These are phyloP conservation scores for Xestia xanthographa DNA, from an alignment of 2,888 invertebrate genomes.

Conservation along the genomic window DNA sequence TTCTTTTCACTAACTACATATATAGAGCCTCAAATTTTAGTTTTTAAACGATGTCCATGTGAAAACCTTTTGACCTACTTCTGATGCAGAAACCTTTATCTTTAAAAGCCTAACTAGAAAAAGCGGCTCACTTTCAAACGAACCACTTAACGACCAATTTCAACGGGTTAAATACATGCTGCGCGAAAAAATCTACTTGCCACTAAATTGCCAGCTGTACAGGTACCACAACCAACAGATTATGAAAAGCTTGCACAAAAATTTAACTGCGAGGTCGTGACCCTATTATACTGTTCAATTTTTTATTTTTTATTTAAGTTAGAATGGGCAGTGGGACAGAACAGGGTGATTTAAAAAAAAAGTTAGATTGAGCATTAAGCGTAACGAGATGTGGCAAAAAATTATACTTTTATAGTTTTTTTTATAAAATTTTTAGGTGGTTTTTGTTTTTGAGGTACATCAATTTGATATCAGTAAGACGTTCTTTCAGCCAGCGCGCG, in stretches of 20 bases:
- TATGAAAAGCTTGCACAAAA: background rate
- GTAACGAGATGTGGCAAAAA: background rate
- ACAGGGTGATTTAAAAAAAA: too few species aligned
- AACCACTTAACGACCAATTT: background rate
- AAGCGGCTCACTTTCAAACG: background rate
- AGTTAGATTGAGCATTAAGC: background rate
- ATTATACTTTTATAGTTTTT: background rate
- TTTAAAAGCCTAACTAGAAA: background rate
- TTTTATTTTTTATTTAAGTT: slow-evolving; percentile 5
- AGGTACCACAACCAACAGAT: background rate
- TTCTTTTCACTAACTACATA: too few species aligned
- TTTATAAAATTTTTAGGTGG: background rate
- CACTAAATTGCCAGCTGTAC: background rate
- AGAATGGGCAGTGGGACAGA: too few species aligned
- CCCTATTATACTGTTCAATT: background rate
- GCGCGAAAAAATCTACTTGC: background rate
- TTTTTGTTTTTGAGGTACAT: background rate
- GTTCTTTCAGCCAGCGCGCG: background rate
- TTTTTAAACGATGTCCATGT: too few species aligned
- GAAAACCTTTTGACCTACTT: background rate
- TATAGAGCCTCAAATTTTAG: too few species aligned
- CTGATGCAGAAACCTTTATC: background rate
- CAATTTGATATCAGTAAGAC: background rate
- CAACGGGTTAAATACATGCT: background rate
- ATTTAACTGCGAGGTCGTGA: background rate